Evolutionary conservation across 2,888 invertebrate species (phyloP), one percentile per base, ranked within the genome.

Genomic region (Platycheirus rosarum): DNA sequence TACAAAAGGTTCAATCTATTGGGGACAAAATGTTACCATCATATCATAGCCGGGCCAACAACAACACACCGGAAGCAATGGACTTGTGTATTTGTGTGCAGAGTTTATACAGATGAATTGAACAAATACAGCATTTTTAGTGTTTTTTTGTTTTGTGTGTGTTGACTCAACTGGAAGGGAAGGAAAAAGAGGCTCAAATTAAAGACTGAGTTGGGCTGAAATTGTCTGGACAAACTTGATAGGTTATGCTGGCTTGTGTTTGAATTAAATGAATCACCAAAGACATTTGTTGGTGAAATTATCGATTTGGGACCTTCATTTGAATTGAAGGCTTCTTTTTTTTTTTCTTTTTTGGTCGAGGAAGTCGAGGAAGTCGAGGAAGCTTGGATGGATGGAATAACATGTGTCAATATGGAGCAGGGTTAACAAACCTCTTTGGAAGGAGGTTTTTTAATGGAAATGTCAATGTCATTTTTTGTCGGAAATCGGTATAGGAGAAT

Each of bases 1-100:
- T 51, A 71, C 57, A 77, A 66, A 73, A 66, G 53, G 48, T 78
- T 73, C 60, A 73, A 68, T 66, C 74, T 79, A 66, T 82, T 55
- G 53, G 60, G 66, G 48, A 66, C 76, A 26, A 76, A 77, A 80
- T 80, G 79, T 80, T 79, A 32, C 76, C 66, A 82, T 40, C 68
- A 74, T 65, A 80, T 80, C 71, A 76, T 82, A 70, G 77, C 68
- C 55, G 55, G 77, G 51, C 53, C 42, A 69, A 76, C 51, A 62
- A 74, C 53, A 71, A 32, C 63, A 65, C 2, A 55, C 32, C 60
- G 66, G 57, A 70, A 80, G 75, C 53, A 40, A 63, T 69, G 37
- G 49, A 55, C 32, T 35, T 37, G 23, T 16, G 11, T 23, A 16
- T 40, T 1, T 20, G 13, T 20, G 20, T 44, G 37, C 13, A 2